Evolutionary conservation across 2,113 vertebrate genomes (phyloP).

Genomic region (Bambusicola thoracicus): DNA sequence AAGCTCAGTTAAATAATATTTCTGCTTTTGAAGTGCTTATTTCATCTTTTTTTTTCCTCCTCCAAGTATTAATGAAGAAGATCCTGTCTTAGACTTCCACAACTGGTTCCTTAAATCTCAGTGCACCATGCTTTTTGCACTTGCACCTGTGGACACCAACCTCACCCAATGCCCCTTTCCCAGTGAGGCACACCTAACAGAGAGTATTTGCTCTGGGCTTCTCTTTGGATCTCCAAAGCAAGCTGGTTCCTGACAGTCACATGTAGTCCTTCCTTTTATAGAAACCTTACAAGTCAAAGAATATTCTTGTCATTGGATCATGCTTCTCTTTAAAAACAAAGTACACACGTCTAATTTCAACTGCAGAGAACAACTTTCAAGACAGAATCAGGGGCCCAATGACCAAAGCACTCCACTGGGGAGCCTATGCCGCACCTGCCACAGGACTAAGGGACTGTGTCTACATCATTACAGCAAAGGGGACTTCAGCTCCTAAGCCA

Average conservation of each 20-base stretch:
- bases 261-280: neutral
- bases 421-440: neutral
- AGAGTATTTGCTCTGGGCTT: neutral
- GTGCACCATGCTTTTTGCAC: neutral
- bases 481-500: neutral
- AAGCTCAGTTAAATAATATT: neutral
- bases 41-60: neutral
- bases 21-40: neutral
- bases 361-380: neutral
- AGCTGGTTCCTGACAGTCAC: neutral
- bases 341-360: neutral
- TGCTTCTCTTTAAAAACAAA: neutral
- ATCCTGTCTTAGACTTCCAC: neutral
- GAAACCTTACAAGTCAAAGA: neutral
- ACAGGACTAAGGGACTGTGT: neutral
- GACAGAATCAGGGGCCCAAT: neutral
- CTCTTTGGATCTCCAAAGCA: neutral
- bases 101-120: neutral
- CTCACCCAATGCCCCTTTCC: fast-evolving
- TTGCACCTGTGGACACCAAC: neutral
- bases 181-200: fast-evolving
- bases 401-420: neutral
- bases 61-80: neutral
- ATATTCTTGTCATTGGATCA: neutral
- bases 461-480: neutral